These are phyloP conservation scores for Trachelus tabidus DNA, from an alignment of 2,888 invertebrate genomes.

Conservation along the genomic window DNA sequence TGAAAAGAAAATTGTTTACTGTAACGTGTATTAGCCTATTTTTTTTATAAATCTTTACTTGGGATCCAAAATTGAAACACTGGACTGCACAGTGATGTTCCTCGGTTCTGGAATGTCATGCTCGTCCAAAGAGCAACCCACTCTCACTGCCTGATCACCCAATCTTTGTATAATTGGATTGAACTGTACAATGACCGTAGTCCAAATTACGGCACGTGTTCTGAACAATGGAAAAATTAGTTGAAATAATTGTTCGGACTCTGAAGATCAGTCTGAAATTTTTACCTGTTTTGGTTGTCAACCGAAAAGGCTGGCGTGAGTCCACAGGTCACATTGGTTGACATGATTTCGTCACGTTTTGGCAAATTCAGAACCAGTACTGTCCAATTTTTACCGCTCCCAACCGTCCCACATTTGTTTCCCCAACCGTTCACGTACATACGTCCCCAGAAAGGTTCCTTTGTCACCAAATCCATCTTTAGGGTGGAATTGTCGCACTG, in stretches of 20 bases:
- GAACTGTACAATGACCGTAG: conserved; percentile 83
- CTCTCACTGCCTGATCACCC: conserved; percentile 83
- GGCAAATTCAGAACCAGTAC: conserved; percentile 72
- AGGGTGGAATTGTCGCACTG: conserved; percentile 79
- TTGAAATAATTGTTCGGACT: neutral
- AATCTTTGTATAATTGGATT: conserved; percentile 87
- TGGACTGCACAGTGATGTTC: conserved; percentile 70
- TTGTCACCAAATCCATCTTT: conserved; percentile 68
- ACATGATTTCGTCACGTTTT: conserved; percentile 30
- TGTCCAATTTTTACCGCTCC: conserved; percentile 68
- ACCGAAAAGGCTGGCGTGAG: conserved; percentile 57
- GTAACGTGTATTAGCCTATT: neutral
- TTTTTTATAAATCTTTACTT: conserved; percentile 62
- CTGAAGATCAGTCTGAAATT: neutral
- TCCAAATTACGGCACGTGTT: conserved; percentile 74
- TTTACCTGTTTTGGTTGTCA: conserved; percentile 57
- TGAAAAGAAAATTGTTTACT: conserved; percentile 19
- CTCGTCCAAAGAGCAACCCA: conserved; percentile 79
- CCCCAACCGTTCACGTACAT: conserved; percentile 85
- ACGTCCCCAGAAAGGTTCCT: conserved; percentile 73
- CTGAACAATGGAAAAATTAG: conserved; percentile 64
- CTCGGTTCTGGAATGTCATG: conserved; percentile 61
- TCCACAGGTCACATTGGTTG: conserved; percentile 52
- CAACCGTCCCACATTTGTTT: conserved; percentile 76
- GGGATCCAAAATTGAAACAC: conserved; percentile 68